Base-by-base conservation (phyloP, 1,140 invertebrate species). In the Eumaeus atala region DNA sequence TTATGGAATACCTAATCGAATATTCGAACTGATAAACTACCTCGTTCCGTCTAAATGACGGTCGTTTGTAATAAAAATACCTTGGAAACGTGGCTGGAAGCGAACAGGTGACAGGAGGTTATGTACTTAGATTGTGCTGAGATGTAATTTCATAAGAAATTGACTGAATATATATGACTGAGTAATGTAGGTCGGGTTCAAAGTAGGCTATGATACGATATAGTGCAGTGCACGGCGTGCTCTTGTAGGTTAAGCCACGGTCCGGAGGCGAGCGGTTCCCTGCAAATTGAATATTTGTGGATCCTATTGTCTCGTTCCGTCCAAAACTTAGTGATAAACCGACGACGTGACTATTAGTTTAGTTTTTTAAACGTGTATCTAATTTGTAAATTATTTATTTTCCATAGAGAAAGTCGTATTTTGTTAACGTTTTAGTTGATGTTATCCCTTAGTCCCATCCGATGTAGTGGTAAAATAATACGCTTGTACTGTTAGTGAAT, bases 351-450 rank as follows among this genome's bases (percentile, higher is more conserved):
- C 78, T 84, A 85, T 72, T 80, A 83, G 79, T 78, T 74, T 67
- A 37, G n/a, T 61, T 82, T 80, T 66, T 77, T 77, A 80, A 79
- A 81, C 77, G 77, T 84, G 81, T 84, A 84, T 84, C 71, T 87
- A 84, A 84, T 82, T 79, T 87, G 84, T 87, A 87, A 87, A 87
- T 87, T 87, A 84, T 84, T 87, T 84, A 84, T 83, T 84, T 84
- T 83, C 79, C 74, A 87, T 84, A 84, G 84, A 87, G 81, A 84
- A 87, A 79, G 73, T 78, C 61, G 84, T 87, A 87, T 87, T 86
- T 86, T 86, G 79, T 86, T 87, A 87, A 87, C 81, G 84, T 84
- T 87, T 82, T 87, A 84, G 81, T 87, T 84, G 79, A 84, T 84
- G 74, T 83, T 76, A 66, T 75, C 72, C 75, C 78, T 65, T 81